These are phyloP conservation scores for Chelidonichthys spinosus DNA, from an alignment of 2,797 vertebrate genomes.

Conservation along the genomic window DNA sequence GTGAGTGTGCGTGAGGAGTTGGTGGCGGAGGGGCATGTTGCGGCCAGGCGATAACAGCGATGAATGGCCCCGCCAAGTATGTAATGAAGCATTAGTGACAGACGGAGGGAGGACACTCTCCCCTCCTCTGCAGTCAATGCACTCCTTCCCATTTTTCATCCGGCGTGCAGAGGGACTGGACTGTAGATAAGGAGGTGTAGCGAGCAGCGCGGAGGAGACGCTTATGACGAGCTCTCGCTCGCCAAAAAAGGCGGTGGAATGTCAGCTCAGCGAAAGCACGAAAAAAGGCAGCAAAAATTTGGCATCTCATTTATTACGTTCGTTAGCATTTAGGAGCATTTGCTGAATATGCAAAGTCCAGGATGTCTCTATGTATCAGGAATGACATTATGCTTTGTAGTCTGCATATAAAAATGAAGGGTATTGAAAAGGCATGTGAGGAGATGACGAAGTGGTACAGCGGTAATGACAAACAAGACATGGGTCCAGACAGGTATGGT, in stretches of 20 bases:
- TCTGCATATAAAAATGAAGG: slow-evolving; percentile 26
- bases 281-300: slow-evolving; percentile 27
- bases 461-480: slow-evolving; percentile 36
- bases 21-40: slow-evolving; percentile 39
- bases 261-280: slow-evolving; percentile 60
- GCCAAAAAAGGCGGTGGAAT: slow-evolving; percentile 27
- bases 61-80: slow-evolving; percentile 68
- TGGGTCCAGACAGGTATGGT: neutral
- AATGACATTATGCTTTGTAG: slow-evolving; percentile 45
- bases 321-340: slow-evolving; percentile 36
- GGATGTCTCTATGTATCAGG: slow-evolving; percentile 47
- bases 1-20: slow-evolving; percentile 13
- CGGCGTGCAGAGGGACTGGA: slow-evolving; percentile 14
- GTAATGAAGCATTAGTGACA: slow-evolving; percentile 79
- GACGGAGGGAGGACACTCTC: slow-evolving; percentile 55
- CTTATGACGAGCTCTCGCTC: slow-evolving; percentile 40
- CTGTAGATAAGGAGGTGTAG: slow-evolving; percentile 56
- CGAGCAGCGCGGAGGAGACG: slow-evolving; percentile 21
- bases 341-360: slow-evolving; percentile 61
- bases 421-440: slow-evolving; percentile 30
- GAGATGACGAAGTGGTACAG: slow-evolving; percentile 27
- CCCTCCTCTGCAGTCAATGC: slow-evolving; percentile 47
- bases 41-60: slow-evolving; percentile 70
- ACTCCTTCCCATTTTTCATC: slow-evolving; percentile 66
- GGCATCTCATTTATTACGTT: slow-evolving; percentile 69